Evolutionary conservation across 1,140 invertebrate species (phyloP), one percentile per base, ranked within the genome.

Genomic region (Hycleus cichorii): DNA sequence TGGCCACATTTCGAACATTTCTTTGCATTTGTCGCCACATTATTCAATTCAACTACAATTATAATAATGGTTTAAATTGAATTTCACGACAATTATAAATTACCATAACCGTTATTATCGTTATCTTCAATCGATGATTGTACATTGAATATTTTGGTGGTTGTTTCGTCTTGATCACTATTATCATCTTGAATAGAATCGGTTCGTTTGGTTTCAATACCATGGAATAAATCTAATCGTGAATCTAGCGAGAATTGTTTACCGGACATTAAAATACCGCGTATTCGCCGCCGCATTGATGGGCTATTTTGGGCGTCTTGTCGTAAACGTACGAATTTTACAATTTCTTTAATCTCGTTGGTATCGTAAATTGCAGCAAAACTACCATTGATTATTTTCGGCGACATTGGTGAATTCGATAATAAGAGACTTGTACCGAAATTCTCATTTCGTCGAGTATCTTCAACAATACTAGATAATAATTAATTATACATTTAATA

Each of bases 371-470:
- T 89, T 5, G 94, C 95, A 0, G 90, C 94, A 76, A 95, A 97
- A 62, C 91, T 96, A 0, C 93, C 95, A 68, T 97, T 97, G 5
- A 97, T 91, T 12, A 98, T 90, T 77, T 97, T 97, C 0, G 95
- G 95, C 25, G 93, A 96, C 86, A 96, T 93, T 1, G 95, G 95
- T 24, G 91, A 92, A 74, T 97, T 97, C 7, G 95, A 87, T 25
- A 98, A 75, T 11, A 98, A 77, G 2, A 95, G 79, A 72, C 93
- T 97, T 10, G 95, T 94, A 7, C 95, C 94, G 69, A 96, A 97
- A 47, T 91, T 85, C 58, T 89, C 87, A 66, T 87, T 90, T 59
- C 83, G 81, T 57, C 87, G 84, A 4, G 89, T 91, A 70, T 93
- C 91, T 87, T 72, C 27, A 57, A 47, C 27, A 53, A 46, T n/a